phyloP scores from a whole-genome alignment of 2,888 invertebrate species.

The Stictocephala bisonia region DNA sequence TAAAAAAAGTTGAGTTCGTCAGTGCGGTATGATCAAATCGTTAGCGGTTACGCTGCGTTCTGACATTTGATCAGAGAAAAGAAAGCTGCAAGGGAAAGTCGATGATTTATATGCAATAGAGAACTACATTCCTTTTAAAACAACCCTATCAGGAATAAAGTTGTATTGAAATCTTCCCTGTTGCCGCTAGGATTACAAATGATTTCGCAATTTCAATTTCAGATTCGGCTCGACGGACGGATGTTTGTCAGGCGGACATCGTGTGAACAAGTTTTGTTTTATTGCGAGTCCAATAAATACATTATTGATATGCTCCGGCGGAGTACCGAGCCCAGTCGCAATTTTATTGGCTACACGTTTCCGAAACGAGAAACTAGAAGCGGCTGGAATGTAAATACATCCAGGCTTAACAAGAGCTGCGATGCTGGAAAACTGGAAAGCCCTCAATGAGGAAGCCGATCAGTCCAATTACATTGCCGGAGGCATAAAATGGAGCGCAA shows the following conservation, averaged over 20 bases:
- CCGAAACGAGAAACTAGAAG: slow-evolving; percentile 25
- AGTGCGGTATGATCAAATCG: no score
- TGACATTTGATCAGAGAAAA: no score
- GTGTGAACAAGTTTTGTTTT: slow-evolving; percentile 36
- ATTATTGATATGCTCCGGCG: slow-evolving; percentile 22
- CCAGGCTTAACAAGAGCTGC: slow-evolving; percentile 20
- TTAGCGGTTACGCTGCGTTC: no score
- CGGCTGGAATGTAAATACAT: slow-evolving; percentile 25
- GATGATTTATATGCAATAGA: no score
- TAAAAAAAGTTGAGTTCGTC: no score
- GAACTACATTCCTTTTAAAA: no score
- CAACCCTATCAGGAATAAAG: no score
- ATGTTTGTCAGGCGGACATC: slow-evolving; percentile 21
- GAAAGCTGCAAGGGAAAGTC: no score
- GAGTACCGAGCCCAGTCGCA: no score
- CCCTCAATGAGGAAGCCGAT: slow-evolving; percentile 22
- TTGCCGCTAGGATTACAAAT: slow-evolving; percentile 19
- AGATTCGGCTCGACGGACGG: slow-evolving; percentile 18
- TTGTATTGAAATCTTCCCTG: neutral
- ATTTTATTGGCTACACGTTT: slow-evolving; percentile 22
- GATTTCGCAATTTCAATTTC: slow-evolving; percentile 26
- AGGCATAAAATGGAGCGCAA: slow-evolving; percentile 7
- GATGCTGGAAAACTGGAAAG: slow-evolving; percentile 9
- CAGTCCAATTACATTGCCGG: slow-evolving; percentile 11
- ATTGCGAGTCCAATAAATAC: slow-evolving; percentile 30